These are phyloP conservation scores for Portunus trituberculatus DNA, from an alignment of 1,140 invertebrate species.

Conservation along the genomic window DNA sequence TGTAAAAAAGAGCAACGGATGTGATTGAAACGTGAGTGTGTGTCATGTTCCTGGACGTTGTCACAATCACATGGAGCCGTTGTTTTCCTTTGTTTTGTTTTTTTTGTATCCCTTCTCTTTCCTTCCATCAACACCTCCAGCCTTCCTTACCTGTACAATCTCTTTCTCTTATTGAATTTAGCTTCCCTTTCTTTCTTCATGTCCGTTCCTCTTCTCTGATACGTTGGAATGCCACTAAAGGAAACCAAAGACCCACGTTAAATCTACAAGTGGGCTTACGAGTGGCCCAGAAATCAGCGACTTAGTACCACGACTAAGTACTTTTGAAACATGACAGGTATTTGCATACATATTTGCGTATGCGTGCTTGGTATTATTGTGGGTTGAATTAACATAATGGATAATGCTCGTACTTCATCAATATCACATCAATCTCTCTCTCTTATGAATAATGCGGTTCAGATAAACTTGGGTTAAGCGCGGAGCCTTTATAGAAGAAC, in stretches of 20 bases:
- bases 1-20: neutral
- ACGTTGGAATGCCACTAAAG: too few relatives aligned
- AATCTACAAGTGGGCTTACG: neutral
- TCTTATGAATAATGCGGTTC: conserved; percentile 14
- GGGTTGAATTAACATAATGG: neutral
- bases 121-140: too few relatives aligned
- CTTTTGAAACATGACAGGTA: neutral
- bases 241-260: too few relatives aligned
- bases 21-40: neutral
- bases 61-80: neutral
- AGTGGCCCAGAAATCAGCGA: neutral
- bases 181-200: too few relatives aligned
- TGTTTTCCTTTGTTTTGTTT: neutral
- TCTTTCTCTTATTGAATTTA: too few relatives aligned
- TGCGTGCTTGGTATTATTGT: neutral
- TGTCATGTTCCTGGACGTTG: neutral
- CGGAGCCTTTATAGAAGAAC: neutral
- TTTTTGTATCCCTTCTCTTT: neutral
- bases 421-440: conserved; percentile 12
- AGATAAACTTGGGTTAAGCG: neutral
- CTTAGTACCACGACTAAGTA: neutral
- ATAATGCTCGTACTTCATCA: neutral
- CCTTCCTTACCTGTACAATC: too few relatives aligned
- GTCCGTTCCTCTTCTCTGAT: too few relatives aligned
- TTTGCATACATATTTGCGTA: conserved; percentile 13